Percentiles rank a stretch among this genome's conserved stretches.
Evolutionary conservation across 2,797 vertebrate species (phyloP).

Genomic region (Lepilemur ruficaudatus): DNA sequence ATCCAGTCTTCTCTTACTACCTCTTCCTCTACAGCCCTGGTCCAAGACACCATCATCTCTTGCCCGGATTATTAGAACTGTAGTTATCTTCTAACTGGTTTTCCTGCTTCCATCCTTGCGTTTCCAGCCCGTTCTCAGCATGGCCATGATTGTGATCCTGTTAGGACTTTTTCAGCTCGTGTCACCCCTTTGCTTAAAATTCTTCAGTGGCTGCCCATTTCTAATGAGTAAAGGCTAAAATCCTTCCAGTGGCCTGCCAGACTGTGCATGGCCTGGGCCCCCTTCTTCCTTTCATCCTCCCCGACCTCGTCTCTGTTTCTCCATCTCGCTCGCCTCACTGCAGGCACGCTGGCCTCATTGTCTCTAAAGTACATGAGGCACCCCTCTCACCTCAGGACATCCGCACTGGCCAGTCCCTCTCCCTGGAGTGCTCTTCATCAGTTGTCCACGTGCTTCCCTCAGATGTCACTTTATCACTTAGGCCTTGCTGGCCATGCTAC

Average conservation of each 20-base stretch:
- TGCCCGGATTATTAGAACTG: too few relatives aligned
- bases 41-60: background rate
- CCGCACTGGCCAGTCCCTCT: fast-evolving
- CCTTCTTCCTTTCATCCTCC: too few relatives aligned
- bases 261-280: background rate
- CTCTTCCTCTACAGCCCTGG: background rate
- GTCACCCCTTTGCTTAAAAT: background rate
- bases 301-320: background rate
- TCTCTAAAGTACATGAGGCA: fast-evolving
- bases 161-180: background rate
- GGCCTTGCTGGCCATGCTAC: background rate
- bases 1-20: background rate
- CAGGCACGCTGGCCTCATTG: background rate
- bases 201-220: background rate
- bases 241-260: background rate
- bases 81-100: background rate
- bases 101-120: background rate
- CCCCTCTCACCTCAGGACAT: fast-evolving
- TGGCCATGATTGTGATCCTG: fast-evolving
- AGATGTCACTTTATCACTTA: background rate
- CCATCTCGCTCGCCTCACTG: background rate
- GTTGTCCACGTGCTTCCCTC: background rate
- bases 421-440: background rate
- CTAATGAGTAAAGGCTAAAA: background rate
- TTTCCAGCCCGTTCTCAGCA: background rate